phyloP scores from a whole-genome alignment of 2,797 vertebrate genomes.

The Malacoraja senta region DNA sequence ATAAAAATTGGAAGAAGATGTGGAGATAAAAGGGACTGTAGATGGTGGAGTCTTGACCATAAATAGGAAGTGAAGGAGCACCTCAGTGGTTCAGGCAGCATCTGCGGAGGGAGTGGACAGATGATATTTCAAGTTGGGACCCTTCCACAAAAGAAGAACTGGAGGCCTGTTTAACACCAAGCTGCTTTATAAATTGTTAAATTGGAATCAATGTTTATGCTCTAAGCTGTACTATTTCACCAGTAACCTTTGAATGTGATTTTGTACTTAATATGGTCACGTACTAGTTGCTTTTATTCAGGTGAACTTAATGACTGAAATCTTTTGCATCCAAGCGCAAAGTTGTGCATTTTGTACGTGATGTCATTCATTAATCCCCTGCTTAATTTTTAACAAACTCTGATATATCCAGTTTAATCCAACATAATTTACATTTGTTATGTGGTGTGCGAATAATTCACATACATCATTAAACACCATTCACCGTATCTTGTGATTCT shows the following conservation, averaged over 20 bases:
- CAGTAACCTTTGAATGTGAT: conserved; percentile 6
- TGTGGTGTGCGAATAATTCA: neutral
- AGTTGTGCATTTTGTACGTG: neutral
- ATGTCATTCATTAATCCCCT: neutral
- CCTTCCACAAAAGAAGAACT: neutral
- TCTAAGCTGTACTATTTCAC: neutral
- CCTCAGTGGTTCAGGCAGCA: too few relatives aligned
- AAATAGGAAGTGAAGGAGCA: too few relatives aligned
- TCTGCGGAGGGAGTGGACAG: too few relatives aligned
- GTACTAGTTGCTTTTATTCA: neutral
- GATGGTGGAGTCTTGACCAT: too few relatives aligned
- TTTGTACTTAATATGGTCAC: neutral
- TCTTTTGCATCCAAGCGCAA: neutral
- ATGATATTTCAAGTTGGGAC: too few relatives aligned
- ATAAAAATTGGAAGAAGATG: neutral
- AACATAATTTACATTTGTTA: neutral
- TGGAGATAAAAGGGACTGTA: too few relatives aligned
- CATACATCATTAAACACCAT: conserved; percentile 27
- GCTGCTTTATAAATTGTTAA: neutral
- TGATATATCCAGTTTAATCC: conserved; percentile 29
- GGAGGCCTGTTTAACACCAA: neutral
- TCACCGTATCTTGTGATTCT: neutral
- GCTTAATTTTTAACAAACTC: conserved; percentile 31
- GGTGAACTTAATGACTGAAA: conserved; percentile 22
- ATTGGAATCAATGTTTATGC: conserved; percentile 8